Evolutionary conservation across 2,888 invertebrate genomes (phyloP).

Genomic region (Polydrusus pterygomalis): DNA sequence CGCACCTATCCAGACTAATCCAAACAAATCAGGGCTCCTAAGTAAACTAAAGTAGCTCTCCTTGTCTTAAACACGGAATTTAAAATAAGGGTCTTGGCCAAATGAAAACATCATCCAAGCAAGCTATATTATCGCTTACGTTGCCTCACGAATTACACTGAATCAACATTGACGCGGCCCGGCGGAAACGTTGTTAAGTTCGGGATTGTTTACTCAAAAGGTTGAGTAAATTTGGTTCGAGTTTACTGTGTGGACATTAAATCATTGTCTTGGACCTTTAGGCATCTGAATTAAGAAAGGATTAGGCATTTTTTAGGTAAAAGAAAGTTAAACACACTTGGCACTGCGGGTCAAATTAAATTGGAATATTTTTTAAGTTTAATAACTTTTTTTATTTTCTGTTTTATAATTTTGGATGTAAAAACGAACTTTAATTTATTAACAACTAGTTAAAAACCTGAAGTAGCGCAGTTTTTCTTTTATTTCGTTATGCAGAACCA

Average conservation of each 20-base stretch:
- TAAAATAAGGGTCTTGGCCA: constrained; percentile 45
- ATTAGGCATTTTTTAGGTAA: no score
- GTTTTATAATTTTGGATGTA: no score
- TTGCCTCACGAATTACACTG: constrained; percentile 50
- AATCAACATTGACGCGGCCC: constrained; percentile 45
- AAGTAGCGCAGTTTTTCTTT: no score
- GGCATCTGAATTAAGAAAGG: constrained; percentile 6
- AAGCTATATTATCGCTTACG: constrained; percentile 50
- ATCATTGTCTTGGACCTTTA: constrained; percentile 33
- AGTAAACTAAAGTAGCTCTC: constrained; percentile 34
- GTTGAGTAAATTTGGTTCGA: constrained; percentile 40
- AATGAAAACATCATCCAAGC: constrained; percentile 52
- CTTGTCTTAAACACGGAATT: constrained; percentile 43
- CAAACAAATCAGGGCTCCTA: constrained; percentile 43
- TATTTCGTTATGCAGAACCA: no score
- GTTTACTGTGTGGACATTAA: constrained; percentile 43
- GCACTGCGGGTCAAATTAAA: no score
- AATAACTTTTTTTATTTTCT: no score
- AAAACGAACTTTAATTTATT: no score
- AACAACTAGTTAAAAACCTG: no score
- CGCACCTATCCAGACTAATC: constrained; percentile 34
- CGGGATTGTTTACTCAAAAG: constrained; percentile 45
- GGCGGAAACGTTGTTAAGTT: constrained; percentile 48
- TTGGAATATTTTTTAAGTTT: no score
- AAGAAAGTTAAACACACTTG: no score